phyloP scores from a whole-genome alignment of 92 coral and sea anemone species.

The Phymanthus crucifer region DNA sequence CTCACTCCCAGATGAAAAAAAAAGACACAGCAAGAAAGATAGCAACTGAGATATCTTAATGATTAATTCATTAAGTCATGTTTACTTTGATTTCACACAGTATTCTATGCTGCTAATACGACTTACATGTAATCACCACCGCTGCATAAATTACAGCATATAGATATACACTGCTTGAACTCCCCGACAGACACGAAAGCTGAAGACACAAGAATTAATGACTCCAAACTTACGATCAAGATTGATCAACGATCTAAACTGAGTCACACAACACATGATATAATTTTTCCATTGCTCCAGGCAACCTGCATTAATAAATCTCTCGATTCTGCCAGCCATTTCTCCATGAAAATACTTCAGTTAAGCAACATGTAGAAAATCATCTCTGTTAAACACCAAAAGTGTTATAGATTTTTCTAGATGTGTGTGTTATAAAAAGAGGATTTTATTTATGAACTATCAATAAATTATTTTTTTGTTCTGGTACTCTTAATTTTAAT shows the following conservation, averaged over 20 bases:
- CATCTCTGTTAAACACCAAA: no score
- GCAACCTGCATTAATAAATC: not conserved
- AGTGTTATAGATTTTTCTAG: no score
- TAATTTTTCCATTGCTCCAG: not conserved
- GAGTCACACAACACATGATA: not conserved
- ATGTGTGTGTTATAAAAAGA: no score
- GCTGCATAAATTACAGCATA: no score
- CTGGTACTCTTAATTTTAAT: no score
- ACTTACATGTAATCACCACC: no score
- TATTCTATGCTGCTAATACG: not conserved
- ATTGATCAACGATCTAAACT: not conserved
- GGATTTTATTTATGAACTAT: no score
- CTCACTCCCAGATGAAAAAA: not conserved
- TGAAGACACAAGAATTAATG: not conserved
- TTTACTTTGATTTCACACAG: not conserved
- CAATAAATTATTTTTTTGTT: no score
- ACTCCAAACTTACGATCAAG: not conserved
- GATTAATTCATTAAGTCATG: not conserved
- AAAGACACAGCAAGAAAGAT: not conserved
- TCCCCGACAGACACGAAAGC: not conserved
- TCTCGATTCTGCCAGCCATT: not conserved
- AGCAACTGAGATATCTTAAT: not conserved
- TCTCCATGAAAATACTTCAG: not conserved
- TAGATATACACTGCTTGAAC: not conserved
- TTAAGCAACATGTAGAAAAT: not conserved